Conservation (phyloP, 1,140 invertebrate genomes). For the Carposina sasakii region DNA sequence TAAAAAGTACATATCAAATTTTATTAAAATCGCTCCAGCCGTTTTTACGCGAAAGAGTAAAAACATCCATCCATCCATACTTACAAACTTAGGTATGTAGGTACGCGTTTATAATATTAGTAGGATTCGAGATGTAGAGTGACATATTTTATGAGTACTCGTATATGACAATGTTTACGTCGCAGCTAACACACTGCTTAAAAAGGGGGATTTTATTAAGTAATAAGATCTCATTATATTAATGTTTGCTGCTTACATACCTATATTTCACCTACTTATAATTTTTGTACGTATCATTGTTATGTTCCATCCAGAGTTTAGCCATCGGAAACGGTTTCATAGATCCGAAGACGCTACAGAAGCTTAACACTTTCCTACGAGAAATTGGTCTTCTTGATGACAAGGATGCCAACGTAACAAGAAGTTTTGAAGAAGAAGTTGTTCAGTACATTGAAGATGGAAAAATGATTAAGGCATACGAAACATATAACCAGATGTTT, state of each 20-base stretch:
- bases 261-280: neutral
- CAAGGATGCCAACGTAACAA: conserved; percentile 62
- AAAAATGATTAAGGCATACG: conserved; percentile 63
- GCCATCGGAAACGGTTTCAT: conserved; percentile 89
- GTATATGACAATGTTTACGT: neutral
- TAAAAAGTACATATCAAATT: no score
- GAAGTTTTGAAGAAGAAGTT: conserved; percentile 53
- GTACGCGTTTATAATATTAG: no score
- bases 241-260: neutral
- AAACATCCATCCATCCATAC: no score
- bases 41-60: no score
- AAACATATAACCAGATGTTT: conserved; percentile 65
- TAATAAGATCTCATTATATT: no score
- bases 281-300: neutral
- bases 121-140: no score
- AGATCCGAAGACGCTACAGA: conserved; percentile 84
- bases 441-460: conserved; percentile 55
- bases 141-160: no score
- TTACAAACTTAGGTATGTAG: no score
- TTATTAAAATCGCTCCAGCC: no score
- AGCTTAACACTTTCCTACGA: conserved; percentile 84
- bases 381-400: conserved; percentile 83
- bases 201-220: neutral
- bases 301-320: conserved; percentile 73
- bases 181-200: neutral